Base-by-base conservation (phyloP, 2,113 vertebrate species). In the Misgurnus anguillicaudatus region DNA sequence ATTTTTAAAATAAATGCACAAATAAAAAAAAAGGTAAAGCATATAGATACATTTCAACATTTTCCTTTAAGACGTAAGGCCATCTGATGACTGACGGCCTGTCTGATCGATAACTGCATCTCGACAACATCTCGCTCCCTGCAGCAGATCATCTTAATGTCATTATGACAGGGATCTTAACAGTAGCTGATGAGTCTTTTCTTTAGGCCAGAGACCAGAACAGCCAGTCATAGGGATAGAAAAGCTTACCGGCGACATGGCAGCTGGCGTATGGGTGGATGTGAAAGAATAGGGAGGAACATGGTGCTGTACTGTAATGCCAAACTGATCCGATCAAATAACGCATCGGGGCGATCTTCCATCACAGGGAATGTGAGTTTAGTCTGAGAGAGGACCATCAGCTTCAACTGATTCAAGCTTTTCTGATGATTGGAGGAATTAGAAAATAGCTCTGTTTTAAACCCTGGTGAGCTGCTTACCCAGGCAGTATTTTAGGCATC, bases 101-200 rank as follows among this genome's bases (percentile, higher is more conserved):
- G 66, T 68, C 45, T 51, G 66, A 51, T 68, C 21, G 31, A 68
- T 68, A 68, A 4, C 21, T 48, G 11, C 16, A 45, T 45, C 45
- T 68, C 21, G 45, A 68, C 13, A 68, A 17, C 66, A 68, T 51
- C 45, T 68, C 21, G 48, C 9, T 51, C 7, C 66, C 45, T 4
- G 7, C 42, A 51, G 45, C 45, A 24, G 4, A 68, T 48, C 21
- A 68, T 8, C 45, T 3, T 68, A 68, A 51, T 51, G 45, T 51
- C 66, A 68, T 48, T 68, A 68, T 68, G 66, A 51, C 19, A 68
- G 65, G 68, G 51, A 48, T 10, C 51, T 71, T 71, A 57, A 24
- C 47, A 13, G 16, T 9, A 57, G 47, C 47, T 10, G 45, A 47
- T 47, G 47, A 48, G 47, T 48, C 47, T 48, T 48, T 48, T 48